Conservation (phyloP, 2,797 vertebrate species). For the Mormyrus hasselquistii region DNA sequence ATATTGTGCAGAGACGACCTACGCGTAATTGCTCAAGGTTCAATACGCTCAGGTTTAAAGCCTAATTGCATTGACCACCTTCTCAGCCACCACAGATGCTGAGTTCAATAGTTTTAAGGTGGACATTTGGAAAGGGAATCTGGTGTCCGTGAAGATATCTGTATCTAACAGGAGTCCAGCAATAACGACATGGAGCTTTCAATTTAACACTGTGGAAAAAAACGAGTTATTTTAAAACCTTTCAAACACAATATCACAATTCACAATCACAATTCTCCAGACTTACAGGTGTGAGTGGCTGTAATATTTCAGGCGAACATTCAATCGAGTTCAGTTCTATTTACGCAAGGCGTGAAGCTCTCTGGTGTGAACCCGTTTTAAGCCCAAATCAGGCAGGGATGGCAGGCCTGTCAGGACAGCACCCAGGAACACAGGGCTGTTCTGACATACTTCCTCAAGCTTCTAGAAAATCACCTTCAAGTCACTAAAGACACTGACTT, state of each 20-base stretch:
- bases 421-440: background rate
- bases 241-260: background rate
- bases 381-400: background rate
- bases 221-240: background rate
- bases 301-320: background rate
- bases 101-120: constrained; percentile 71
- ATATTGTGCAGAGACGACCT: constrained; percentile 93
- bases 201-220: background rate
- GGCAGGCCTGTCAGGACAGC: background rate
- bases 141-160: background rate
- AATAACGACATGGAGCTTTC: background rate
- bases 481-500: background rate
- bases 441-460: background rate
- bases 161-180: background rate
- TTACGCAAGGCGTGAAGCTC: background rate
- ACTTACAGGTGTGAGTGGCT: background rate
- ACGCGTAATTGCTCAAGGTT: constrained; percentile 89
- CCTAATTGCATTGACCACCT: constrained; percentile 80
- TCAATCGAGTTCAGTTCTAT: background rate
- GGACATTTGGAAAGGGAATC: constrained; percentile 48
- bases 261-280: background rate
- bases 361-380: background rate
- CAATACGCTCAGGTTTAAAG: constrained; percentile 80
- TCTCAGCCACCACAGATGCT: constrained; percentile 61
- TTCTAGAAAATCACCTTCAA: background rate